Percentiles rank a stretch among this genome's conserved stretches.
These are phyloP conservation scores for Cebidichthys violaceus DNA, from an alignment of 2,113 vertebrate species.

Conservation along the genomic window DNA sequence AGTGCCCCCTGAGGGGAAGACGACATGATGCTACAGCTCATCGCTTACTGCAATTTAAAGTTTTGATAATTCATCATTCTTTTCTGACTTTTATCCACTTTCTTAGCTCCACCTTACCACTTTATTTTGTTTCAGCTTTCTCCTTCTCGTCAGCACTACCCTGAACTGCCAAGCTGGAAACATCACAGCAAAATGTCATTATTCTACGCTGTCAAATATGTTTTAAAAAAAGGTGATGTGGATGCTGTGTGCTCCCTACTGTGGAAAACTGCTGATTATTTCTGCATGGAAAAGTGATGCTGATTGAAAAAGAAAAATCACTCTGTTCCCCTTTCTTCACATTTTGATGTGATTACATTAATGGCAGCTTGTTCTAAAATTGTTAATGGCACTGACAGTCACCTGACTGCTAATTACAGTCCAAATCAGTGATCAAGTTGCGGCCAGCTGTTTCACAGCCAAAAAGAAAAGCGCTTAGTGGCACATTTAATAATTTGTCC, in stretches of 20 bases:
- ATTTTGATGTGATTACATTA: constrained; percentile 7
- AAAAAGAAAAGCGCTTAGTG: not conserved
- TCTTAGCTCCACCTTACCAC: not conserved
- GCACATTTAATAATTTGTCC: not conserved
- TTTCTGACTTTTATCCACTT: not conserved
- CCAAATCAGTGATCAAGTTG: not conserved
- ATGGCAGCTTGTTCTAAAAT: not conserved
- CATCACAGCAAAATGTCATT: constrained; percentile 24
- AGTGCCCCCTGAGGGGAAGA: constrained; percentile 8
- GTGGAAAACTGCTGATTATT: constrained; percentile 21
- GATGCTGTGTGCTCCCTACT: not conserved
- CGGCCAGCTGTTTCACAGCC: not conserved
- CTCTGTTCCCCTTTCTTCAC: not conserved
- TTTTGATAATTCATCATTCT: constrained; percentile 1
- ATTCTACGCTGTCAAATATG: constrained; percentile 16
- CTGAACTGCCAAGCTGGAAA: not conserved
- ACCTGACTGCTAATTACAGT: not conserved
- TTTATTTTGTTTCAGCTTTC: not conserved
- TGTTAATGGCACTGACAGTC: not conserved
- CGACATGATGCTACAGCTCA: constrained; percentile 8
- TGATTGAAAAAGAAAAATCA: constrained; percentile 16
- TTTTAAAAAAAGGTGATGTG: constrained; percentile 7
- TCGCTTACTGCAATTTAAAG: constrained; percentile 10
- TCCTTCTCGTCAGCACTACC: constrained; percentile 2
- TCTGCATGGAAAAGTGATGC: not conserved